A percentile compares a stretch with the other conserved stretches of the same genome.
Conservation (phyloP, 1,140 invertebrate genomes). For the Chionoecetes opilio region DNA sequence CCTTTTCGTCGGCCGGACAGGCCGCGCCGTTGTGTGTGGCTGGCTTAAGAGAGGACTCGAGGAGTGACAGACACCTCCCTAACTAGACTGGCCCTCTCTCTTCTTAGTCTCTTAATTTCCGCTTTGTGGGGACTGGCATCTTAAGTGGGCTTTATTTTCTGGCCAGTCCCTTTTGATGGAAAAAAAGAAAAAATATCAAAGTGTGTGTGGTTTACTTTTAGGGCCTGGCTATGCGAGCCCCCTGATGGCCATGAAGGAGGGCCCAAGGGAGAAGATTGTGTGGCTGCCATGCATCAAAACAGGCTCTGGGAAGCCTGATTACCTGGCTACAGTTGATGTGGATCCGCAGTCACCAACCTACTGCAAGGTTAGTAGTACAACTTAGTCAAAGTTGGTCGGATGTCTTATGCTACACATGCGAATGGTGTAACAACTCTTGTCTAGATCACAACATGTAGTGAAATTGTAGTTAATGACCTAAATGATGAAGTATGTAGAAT, state of each 20-base stretch:
- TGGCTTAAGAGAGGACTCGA: no score
- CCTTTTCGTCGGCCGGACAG: no score
- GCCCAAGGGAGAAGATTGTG: slow-evolving; percentile 92
- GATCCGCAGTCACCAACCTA: slow-evolving; percentile 94
- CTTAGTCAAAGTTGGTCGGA: no score
- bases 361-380: slow-evolving; percentile 89
- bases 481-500: no score
- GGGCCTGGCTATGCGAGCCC: slow-evolving; percentile 86
- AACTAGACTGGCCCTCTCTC: not conserved
- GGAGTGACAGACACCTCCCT: no score
- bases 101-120: not conserved
- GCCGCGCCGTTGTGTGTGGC: no score
- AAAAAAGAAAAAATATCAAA: no score
- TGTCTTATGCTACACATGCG: no score
- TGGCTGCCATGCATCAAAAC: slow-evolving; percentile 95
- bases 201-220: slow-evolving; percentile 7
- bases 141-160: not conserved
- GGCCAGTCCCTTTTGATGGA: slow-evolving; percentile 4
- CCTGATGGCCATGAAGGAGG: slow-evolving; percentile 90
- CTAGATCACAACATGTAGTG: no score
- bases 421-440: no score
- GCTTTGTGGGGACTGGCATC: not conserved
- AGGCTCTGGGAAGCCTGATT: slow-evolving; percentile 90
- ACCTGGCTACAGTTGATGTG: slow-evolving; percentile 95
- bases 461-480: no score